Base-by-base conservation (phyloP, 2,113 vertebrate genomes). In the Scophthalmus maximus region DNA sequence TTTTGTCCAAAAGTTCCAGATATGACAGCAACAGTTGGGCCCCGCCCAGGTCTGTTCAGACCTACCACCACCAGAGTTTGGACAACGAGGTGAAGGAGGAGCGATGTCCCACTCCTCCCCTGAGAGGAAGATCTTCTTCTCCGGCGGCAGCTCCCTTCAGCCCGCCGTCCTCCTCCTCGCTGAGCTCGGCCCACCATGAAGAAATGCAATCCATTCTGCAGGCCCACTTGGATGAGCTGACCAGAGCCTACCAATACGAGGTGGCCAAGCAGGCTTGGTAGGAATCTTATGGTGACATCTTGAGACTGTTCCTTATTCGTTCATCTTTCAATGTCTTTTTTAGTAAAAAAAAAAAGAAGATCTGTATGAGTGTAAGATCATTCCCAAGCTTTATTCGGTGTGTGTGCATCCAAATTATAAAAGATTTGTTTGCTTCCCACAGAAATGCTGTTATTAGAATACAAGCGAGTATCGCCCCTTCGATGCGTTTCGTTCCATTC, bases 141-240 rank as follows among this genome's bases (percentile, higher is more conserved):
- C 97, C 97, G 0, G 95, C 95, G 0, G 89, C 79, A 5, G 69
- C 95, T 71, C 93, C 97, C 81, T 98, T 96, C 81, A 94, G 95
- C 34, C 96, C 97, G 67, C 95, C 96, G 36, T 96, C 96, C 0
- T 96, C 97, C 12, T 96, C 97, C 52, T 96, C 96, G 2, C 94
- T 99, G 29, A 97, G 95, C 0, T 96, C 97, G 29, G 95, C 96
- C 55, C 97, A 97, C 67, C 93, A 96, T 27, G 97, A 99, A 29
- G 97, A 98, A 81, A 96, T 98, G 94, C 96, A 99, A 49, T 97
- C 96, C 53, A 98, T 97, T 93, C 91, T 99, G 66, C 97, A 98
- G 60, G 97, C 96, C 68, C 97, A 98, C 79, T 92, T 99, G 51
- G 97, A 99, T 34, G 97, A 99, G 89, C 85, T 99, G 75, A 99